Percentiles rank a stretch among this genome's conserved stretches.
Evolutionary conservation across 2,888 invertebrate genomes (phyloP).

Genomic region (Peribatodes rhomboidaria): DNA sequence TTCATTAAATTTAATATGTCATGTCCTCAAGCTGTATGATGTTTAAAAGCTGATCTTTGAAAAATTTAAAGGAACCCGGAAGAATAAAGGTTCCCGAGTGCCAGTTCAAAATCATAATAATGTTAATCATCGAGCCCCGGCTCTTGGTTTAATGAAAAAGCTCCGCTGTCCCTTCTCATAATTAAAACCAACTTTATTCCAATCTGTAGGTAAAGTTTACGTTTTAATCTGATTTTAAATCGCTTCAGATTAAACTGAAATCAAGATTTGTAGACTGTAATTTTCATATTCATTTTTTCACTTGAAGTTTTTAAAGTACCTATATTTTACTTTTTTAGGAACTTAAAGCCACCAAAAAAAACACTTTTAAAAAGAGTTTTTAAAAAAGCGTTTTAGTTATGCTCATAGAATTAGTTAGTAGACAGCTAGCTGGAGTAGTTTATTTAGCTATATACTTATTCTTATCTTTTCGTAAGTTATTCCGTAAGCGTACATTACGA

Average conservation of each 20-base stretch:
- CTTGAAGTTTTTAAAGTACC: not conserved
- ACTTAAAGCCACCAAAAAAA: too few species aligned
- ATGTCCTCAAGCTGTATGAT: too few species aligned
- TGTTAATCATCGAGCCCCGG: constrained; percentile 22
- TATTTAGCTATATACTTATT: too few species aligned
- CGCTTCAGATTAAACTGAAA: constrained; percentile 6
- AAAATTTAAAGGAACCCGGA: not conserved
- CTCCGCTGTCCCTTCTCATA: constrained; percentile 37
- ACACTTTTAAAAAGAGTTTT: too few species aligned
- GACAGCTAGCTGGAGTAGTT: too few species aligned
- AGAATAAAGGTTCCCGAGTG: constrained; percentile 6
- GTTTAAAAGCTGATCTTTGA: too few species aligned
- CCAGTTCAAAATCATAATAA: constrained; percentile 32
- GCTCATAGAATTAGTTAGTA: too few species aligned
- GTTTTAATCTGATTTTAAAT: constrained; percentile 7
- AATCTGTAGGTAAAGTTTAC: constrained; percentile 4
- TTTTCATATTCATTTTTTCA: not conserved
- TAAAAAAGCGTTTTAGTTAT: too few species aligned
- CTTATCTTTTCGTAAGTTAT: too few species aligned
- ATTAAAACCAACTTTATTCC: constrained; percentile 41
- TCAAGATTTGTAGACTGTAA: not conserved
- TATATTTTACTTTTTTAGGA: too few species aligned
- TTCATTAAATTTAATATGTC: too few species aligned
- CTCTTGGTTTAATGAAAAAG: constrained; percentile 40
- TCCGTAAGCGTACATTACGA: too few species aligned